These are phyloP conservation scores for Typhlichthys eigenmanni DNA, from an alignment of 2,797 vertebrate species.

Conservation along the genomic window DNA sequence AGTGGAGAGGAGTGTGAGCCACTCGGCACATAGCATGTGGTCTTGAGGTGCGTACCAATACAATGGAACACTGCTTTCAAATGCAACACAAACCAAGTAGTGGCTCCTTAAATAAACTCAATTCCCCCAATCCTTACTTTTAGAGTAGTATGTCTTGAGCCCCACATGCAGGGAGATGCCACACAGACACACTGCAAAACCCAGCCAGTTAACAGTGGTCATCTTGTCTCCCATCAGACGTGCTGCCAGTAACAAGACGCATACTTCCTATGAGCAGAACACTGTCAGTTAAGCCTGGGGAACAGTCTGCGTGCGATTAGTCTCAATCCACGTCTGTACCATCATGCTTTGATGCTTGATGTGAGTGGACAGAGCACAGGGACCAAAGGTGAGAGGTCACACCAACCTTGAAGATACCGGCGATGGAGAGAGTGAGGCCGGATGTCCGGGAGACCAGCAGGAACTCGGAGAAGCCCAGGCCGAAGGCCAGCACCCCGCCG, in stretches of 20 bases:
- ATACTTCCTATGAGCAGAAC: slow-evolving; percentile 82
- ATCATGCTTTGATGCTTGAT: not conserved
- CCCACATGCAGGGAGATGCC: slow-evolving; percentile 90
- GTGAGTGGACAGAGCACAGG: not conserved
- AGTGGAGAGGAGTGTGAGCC: not conserved
- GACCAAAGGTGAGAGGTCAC: not conserved
- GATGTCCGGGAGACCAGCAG: slow-evolving; percentile 93
- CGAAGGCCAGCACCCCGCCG: slow-evolving; percentile 89
- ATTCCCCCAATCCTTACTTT: slow-evolving; percentile 74
- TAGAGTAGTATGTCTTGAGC: slow-evolving; percentile 83
- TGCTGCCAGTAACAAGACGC: slow-evolving; percentile 85
- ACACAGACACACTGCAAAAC: slow-evolving; percentile 87
- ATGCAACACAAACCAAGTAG: no score
- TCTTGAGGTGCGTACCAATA: no score
- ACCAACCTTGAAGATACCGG: slow-evolving; percentile 94
- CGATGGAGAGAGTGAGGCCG: slow-evolving; percentile 92
- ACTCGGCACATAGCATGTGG: not conserved
- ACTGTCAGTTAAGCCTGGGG: not conserved
- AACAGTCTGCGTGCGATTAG: no score
- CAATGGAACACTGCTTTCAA: not conserved
- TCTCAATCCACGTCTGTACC: no score
- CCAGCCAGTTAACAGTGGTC: slow-evolving; percentile 88
- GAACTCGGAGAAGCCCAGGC: slow-evolving; percentile 95
- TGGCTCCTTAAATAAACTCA: no score
- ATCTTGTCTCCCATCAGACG: slow-evolving; percentile 86